These are phyloP conservation scores for Hetaerina americana DNA, from an alignment of 1,140 invertebrate genomes.

Conservation along the genomic window DNA sequence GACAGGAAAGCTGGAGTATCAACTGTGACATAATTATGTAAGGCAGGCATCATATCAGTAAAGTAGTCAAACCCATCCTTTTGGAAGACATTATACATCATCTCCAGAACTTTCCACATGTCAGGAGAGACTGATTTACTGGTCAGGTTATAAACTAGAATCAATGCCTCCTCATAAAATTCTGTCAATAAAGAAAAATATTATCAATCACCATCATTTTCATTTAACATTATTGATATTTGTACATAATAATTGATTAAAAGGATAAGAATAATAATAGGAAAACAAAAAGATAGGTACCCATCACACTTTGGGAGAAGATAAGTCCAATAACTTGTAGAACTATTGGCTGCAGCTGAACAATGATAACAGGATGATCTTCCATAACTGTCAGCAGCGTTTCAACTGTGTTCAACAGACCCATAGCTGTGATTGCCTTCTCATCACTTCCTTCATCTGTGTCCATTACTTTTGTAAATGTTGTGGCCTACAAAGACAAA, in stretches of 20 bases:
- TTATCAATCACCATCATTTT: slow-evolving; percentile 3
- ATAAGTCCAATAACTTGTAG: slow-evolving; percentile 82
- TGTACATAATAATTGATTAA: not conserved
- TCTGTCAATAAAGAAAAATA: slow-evolving; percentile 42
- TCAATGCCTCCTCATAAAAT: slow-evolving; percentile 93
- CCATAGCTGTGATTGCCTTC: slow-evolving; percentile 95
- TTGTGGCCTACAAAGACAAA: slow-evolving; percentile 61
- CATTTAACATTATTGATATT: slow-evolving; percentile 1
- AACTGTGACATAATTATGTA: slow-evolving; percentile 95
- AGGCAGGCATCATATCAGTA: slow-evolving; percentile 95
- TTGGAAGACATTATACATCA: slow-evolving; percentile 80
- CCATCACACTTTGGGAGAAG: slow-evolving; percentile 68
- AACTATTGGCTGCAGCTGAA: slow-evolving; percentile 86
- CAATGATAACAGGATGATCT: slow-evolving; percentile 75
- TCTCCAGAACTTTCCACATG: slow-evolving; percentile 92
- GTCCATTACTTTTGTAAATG: slow-evolving; percentile 73
- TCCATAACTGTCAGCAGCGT: slow-evolving; percentile 91
- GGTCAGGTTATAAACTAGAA: slow-evolving; percentile 84
- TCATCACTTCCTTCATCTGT: slow-evolving; percentile 86
- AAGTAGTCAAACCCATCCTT: slow-evolving; percentile 95
- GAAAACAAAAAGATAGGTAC: slow-evolving; percentile 27
- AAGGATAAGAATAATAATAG: slow-evolving; percentile 9
- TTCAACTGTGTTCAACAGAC: slow-evolving; percentile 91
- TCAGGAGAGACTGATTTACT: slow-evolving; percentile 74
- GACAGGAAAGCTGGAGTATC: slow-evolving; percentile 87